These are phyloP conservation scores for Morinoia aosen DNA, from an alignment of 2,888 invertebrate species.

Conservation along the genomic window DNA sequence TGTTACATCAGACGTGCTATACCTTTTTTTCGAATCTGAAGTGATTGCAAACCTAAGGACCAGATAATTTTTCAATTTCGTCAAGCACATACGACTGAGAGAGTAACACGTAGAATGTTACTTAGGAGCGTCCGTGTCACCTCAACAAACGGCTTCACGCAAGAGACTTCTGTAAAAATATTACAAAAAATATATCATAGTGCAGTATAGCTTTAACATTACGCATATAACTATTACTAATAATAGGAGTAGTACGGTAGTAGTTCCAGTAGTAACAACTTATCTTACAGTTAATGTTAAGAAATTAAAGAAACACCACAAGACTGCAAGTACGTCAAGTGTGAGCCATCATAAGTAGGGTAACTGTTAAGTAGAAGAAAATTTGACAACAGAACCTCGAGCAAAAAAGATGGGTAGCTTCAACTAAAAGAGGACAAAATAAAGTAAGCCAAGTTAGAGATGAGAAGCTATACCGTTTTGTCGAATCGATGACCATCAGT, in stretches of 20 bases:
- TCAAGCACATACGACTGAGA: slow-evolving; percentile 25
- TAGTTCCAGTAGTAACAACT: slow-evolving; percentile 51
- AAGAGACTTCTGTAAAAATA: slow-evolving; percentile 48
- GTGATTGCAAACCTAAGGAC: slow-evolving; percentile 8
- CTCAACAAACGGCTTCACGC: slow-evolving; percentile 15
- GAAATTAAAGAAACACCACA: slow-evolving; percentile 42
- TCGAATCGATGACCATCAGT: background rate
- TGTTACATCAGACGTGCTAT: background rate
- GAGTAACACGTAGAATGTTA: slow-evolving; percentile 5
- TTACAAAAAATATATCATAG: slow-evolving; percentile 52
- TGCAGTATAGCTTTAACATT: slow-evolving; percentile 52
- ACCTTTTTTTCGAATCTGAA: background rate
- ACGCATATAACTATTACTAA: slow-evolving; percentile 52
- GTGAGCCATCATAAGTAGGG: background rate
- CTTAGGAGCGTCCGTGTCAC: background rate
- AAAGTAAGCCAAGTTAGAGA: background rate
- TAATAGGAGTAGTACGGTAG: slow-evolving; percentile 50
- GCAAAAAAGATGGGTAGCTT: background rate
- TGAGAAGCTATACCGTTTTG: slow-evolving; percentile 1
- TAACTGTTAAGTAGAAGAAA: background rate
- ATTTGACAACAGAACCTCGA: background rate
- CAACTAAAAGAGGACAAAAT: background rate
- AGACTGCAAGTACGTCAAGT: slow-evolving; percentile 22
- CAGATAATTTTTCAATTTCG: slow-evolving; percentile 21
- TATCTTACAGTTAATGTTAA: slow-evolving; percentile 51